Evolutionary conservation across 64 coral and sea anemone genomes (phyloP), one percentile per base, ranked within the genome.

Genomic region (Porites lutea): DNA sequence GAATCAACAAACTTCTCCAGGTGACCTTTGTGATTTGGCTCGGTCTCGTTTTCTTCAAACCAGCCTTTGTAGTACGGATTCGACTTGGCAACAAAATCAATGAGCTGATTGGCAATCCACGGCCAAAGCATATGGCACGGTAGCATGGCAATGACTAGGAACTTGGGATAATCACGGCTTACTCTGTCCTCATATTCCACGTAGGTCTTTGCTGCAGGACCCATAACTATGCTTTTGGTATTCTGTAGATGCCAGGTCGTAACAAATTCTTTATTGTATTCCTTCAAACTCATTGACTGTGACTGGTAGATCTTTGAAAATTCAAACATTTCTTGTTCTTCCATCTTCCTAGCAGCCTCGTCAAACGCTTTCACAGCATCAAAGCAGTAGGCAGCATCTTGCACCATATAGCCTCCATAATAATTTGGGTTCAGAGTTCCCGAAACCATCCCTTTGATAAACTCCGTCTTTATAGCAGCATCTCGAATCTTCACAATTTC

Each of bases 301-400:
- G 48, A 59, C 44, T 83, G 59, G 82, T 87, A 93, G 7, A 93
- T 59, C 59, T 79, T 44, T 18, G 82, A 61, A 45, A 93, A 93
- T 59, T 87, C 83, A 53, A 83, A 83, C 4, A 48, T 72, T 8
- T 44, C 67, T 12, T 55, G 5, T 15, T 4, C 13, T 74, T 84
- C 57, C 71, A 86, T 86, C 44, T 76, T 57, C 4, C 79, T 49
- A 57, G 91, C 82, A 52, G 91, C 91, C 3, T 13, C 4, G 20
- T 93, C 82, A 46, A 78, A 87, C 19, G 83, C 48, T 63, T 68
- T 37, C 43, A 93, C 91, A 27, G 91, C 68, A 70, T 93, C 57
- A 75, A 84, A 93, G 74, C 82, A 85, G 62, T 93, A 93, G 9
- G 82, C 91, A 65, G 91, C 91, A 67, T 93, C 91, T 87, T 93